A percentile compares a stretch with the other conserved stretches of the same genome.
phyloP scores from a whole-genome alignment of 2,888 invertebrate genomes.

The Perithous albicinctus region DNA sequence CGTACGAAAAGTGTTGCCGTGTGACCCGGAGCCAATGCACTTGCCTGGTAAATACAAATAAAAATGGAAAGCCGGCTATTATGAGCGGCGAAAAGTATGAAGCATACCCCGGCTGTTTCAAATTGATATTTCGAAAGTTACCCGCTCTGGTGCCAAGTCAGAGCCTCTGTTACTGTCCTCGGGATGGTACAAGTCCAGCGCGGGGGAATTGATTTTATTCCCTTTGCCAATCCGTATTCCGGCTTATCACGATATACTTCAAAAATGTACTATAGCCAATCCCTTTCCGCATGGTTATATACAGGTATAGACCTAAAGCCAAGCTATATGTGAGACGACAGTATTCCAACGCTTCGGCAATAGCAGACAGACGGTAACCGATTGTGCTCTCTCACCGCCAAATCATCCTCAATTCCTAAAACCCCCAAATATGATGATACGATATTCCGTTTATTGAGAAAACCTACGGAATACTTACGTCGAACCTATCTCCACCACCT shows the following conservation, averaged over 20 bases:
- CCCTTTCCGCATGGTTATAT: conserved; percentile 54
- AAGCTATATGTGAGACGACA: background rate
- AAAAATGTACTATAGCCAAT: conserved; percentile 66
- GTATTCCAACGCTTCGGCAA: conserved; percentile 18
- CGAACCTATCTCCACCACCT: background rate
- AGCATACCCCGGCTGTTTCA: conserved; percentile 81
- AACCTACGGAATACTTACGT: background rate
- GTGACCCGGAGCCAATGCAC: conserved; percentile 51
- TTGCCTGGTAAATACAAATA: conserved; percentile 81
- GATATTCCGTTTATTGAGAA: conserved; percentile 23
- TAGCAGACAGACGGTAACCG: conserved; percentile 36
- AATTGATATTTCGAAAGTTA: conserved; percentile 81
- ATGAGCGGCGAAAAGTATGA: conserved; percentile 82
- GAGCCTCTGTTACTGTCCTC: conserved; percentile 54
- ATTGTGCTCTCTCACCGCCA: conserved; percentile 44
- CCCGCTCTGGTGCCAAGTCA: conserved; percentile 32
- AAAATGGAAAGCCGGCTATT: conserved; percentile 84
- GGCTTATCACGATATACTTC: conserved; percentile 71
- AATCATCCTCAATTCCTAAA: conserved; percentile 29
- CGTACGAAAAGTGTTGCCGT: conserved; percentile 21
- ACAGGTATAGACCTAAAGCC: conserved; percentile 41
- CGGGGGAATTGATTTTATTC: conserved; percentile 76
- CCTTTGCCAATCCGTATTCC: conserved; percentile 69
- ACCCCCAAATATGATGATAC: conserved; percentile 39
- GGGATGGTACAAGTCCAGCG: conserved; percentile 50